These are phyloP conservation scores for Siphlonurus alternatus DNA, from an alignment of 2,888 invertebrate genomes.

Conservation along the genomic window DNA sequence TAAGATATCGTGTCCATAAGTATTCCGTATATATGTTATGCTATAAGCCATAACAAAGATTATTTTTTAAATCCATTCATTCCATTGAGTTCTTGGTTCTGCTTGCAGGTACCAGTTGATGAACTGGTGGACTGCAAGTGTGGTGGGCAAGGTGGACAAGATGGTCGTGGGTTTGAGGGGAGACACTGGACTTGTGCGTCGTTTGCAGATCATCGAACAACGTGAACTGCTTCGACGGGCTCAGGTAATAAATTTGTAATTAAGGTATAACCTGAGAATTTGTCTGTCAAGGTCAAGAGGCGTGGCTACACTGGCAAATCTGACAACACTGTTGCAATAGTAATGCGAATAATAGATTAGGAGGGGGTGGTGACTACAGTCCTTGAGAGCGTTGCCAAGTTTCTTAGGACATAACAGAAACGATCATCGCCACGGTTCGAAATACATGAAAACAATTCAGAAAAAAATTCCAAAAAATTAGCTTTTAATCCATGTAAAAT, in stretches of 20 bases:
- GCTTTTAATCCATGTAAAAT: no score
- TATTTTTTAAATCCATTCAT: no score
- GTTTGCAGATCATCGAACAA: not conserved
- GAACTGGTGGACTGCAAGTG: not conserved
- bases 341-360: not conserved
- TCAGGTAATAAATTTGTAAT: not conserved
- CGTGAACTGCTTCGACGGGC: not conserved
- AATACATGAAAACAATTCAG: no score
- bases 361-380: not conserved
- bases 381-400: not conserved
- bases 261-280: not conserved
- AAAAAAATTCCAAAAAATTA: no score
- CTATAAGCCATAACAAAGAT: no score
- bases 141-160: not conserved
- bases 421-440: no score
- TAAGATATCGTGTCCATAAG: not conserved
- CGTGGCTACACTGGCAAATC: no score
- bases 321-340: no score
- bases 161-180: not conserved
- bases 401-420: no score
- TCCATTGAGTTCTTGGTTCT: no score
- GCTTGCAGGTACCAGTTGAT: not conserved
- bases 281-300: no score
- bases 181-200: not conserved
- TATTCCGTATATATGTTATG: not conserved